Evolutionary conservation across 1,140 invertebrate species (phyloP), one percentile per base, ranked within the genome.

Genomic region (Drosophila tsacasi): DNA sequence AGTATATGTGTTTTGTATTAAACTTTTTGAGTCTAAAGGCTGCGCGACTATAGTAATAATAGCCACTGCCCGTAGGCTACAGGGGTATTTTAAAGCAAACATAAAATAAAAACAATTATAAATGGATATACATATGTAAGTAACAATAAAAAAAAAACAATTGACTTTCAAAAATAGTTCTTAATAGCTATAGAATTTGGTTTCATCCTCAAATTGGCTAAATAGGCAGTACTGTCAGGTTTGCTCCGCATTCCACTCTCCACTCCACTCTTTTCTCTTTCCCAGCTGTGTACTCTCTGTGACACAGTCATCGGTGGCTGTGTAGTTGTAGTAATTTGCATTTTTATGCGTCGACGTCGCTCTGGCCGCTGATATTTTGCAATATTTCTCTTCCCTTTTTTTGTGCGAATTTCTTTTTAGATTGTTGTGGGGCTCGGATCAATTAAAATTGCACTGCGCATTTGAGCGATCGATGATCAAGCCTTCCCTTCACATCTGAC

Each of bases 341-440:
- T 83, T 82, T 83, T 83, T 82, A 82, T 83, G 64, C 68, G 80
- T 47, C 47, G 54, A 54, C 52, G 59, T 81, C 37, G 79, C 39
- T 55, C 49, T 47, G 37, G 37, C 30, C 60, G 66, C 46, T 63
- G 57, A 54, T 50, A 71, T 81, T 81, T 77, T 77, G 64, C 76
- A 61, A 54, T 35, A 54, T 54, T 35, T 54, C 12, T 35, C 30
- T 12, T 54, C 12, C n/a, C 30, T 12, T 21, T 35, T 35, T 54
- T 54, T 35, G 27, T 35, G 17, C 50, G 30, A 54, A 54, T 54
- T 54, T 54, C 30, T 21, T 21, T 54, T 21, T 0, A 15, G 6
- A 54, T 21, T 54, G 3, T 21, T 54, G 50, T 19, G n/a, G n/a
- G 50, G 30, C 27, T 52, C 9, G n/a, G 52, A 35, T 79, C 49